These are phyloP conservation scores for Vireo altiloquus DNA, from an alignment of 2,113 vertebrate genomes.

Conservation along the genomic window DNA sequence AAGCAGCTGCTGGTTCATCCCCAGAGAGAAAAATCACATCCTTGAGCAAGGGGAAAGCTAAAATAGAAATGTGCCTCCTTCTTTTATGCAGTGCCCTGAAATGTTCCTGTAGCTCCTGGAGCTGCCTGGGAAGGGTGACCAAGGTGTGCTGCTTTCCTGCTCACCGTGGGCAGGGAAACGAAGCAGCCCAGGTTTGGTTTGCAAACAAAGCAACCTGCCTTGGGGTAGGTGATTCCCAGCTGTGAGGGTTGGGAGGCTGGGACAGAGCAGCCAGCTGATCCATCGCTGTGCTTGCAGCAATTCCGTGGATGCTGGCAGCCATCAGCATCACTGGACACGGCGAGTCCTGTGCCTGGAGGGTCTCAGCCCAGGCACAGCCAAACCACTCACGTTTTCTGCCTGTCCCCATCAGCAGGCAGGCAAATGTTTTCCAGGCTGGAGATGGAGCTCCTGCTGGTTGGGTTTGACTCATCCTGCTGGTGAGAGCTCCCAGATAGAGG, in stretches of 20 bases:
- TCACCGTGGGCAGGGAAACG: accelerated
- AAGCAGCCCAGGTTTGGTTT: background rate
- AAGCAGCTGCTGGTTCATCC: background rate
- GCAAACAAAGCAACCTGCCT: background rate
- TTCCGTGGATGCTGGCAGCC: background rate
- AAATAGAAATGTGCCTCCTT: background rate
- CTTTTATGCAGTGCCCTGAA: background rate
- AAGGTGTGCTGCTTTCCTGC: accelerated
- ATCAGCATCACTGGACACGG: accelerated
- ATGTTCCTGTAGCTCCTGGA: background rate
- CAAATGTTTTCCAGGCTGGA: background rate
- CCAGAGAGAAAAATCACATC: background rate
- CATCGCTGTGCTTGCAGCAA: background rate
- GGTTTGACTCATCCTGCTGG: background rate
- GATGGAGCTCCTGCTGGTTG: background rate
- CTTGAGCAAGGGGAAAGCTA: background rate
- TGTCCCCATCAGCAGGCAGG: background rate
- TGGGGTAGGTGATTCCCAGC: background rate
- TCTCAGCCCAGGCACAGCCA: background rate
- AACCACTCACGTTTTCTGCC: background rate
- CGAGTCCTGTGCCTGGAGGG: accelerated
- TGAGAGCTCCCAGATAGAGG: background rate
- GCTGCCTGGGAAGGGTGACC: background rate
- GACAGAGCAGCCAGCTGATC: background rate
- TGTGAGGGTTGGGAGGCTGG: background rate